Evolutionary conservation across 2,888 invertebrate species (phyloP).

Genomic region (Spisula solida): DNA sequence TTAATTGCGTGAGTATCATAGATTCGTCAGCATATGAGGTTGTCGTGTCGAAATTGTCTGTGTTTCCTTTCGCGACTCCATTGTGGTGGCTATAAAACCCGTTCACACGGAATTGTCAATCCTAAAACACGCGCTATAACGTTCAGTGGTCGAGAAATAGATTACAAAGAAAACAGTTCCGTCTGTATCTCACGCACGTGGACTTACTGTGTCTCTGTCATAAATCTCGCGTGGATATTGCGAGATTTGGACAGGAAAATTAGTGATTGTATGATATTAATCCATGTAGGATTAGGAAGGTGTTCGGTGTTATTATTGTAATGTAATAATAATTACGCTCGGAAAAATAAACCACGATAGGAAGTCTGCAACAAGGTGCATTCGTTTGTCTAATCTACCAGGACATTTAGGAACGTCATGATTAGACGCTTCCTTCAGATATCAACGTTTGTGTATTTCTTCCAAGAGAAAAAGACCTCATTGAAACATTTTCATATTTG

Average conservation of each 20-base stretch:
- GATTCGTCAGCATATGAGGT: background rate
- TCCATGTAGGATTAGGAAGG: background rate
- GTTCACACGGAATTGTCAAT: too few species aligned
- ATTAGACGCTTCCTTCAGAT: too few species aligned
- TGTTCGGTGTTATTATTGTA: background rate
- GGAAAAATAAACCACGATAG: background rate
- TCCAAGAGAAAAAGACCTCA: too few species aligned
- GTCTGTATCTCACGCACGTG: background rate
- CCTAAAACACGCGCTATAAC: too few species aligned
- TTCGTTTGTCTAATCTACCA: background rate
- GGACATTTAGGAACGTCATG: too few species aligned
- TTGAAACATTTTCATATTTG: too few species aligned
- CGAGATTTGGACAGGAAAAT: conserved; percentile 12
- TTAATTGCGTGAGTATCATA: too few species aligned
- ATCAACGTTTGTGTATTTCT: too few species aligned
- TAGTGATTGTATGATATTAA: background rate
- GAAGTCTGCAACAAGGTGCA: background rate
- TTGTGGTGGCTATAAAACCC: background rate
- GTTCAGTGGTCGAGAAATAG: too few species aligned
- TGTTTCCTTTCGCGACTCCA: background rate
- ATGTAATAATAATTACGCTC: background rate
- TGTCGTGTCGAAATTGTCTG: background rate
- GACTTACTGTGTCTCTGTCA: background rate
- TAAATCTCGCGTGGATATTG: background rate
- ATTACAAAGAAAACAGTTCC: background rate